phyloP scores from a whole-genome alignment of 2,113 vertebrate genomes.

The Chloebia gouldiae region DNA sequence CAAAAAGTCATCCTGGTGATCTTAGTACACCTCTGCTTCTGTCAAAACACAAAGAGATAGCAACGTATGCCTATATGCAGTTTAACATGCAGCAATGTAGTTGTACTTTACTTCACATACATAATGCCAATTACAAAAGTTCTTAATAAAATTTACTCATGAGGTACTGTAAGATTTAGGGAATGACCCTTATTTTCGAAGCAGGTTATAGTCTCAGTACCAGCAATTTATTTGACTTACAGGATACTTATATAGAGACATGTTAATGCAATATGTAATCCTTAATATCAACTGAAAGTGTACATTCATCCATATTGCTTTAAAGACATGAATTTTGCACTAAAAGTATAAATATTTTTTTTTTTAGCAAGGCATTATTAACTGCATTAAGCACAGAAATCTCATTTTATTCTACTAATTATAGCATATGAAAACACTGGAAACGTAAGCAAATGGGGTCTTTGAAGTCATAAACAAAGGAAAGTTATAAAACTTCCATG shows the following conservation, averaged over 20 bases:
- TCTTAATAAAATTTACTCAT: not conserved
- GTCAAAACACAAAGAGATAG: not conserved
- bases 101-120: not conserved
- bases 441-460: not conserved
- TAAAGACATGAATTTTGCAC: not conserved
- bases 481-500: constrained; percentile 60
- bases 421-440: constrained; percentile 30
- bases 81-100: not conserved
- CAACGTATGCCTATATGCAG: rapidly evolving
- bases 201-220: not conserved
- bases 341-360: not conserved
- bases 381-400: constrained; percentile 10
- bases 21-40: not conserved
- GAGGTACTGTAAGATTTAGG: not conserved
- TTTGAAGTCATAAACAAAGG: constrained; percentile 64
- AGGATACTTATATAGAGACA: not conserved
- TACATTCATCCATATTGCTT: not conserved
- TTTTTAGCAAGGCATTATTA: not conserved
- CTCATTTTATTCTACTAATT: constrained; percentile 48
- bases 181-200: not conserved
- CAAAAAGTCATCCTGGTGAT: not conserved
- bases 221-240: not conserved
- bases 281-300: not conserved
- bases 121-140: not conserved
- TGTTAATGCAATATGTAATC: not conserved